Percentiles rank a stretch among this genome's conserved stretches.
phyloP scores from a whole-genome alignment of 1,140 invertebrate species.

The Drosophila kanapiae region DNA sequence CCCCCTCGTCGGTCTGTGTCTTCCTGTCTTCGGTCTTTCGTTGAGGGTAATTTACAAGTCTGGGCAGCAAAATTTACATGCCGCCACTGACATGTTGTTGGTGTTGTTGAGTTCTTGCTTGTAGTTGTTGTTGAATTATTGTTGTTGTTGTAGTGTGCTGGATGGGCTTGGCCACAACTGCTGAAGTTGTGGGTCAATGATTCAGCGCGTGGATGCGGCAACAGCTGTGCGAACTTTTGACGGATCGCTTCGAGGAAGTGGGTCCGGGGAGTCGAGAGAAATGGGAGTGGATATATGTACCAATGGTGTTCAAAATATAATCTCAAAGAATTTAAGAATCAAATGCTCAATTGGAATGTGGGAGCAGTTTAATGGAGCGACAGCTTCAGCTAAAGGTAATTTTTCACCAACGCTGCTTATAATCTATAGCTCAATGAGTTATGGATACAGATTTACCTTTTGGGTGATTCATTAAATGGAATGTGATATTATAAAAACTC shows the following conservation, averaged over 20 bases:
- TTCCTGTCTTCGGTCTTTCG: conserved; percentile 48
- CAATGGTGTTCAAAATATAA: conserved; percentile 12
- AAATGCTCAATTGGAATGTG: conserved; percentile 17
- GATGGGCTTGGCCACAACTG: conserved; percentile 51
- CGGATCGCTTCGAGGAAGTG: conserved; percentile 32
- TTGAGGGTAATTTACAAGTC: conserved; percentile 74
- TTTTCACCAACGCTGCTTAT: not conserved
- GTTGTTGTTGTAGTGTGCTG: conserved; percentile 11
- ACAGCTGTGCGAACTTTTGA: conserved; percentile 69
- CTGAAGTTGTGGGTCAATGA: conserved; percentile 71
- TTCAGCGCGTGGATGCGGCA: conserved; percentile 63
- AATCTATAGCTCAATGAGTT: not conserved
- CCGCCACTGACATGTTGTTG: conserved; percentile 49
- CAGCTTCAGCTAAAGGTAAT: conserved; percentile 1
- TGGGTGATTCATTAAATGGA: conserved; percentile 2
- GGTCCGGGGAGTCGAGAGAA: conserved; percentile 2
- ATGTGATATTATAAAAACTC: not conserved
- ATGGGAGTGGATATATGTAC: conserved; percentile 35
- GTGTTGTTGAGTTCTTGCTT: conserved; percentile 22
- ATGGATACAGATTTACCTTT: not conserved
- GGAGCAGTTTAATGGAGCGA: conserved; percentile 8
- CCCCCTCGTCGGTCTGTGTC: not conserved
- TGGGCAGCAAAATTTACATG: conserved; percentile 66
- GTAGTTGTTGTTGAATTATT: conserved; percentile 22
- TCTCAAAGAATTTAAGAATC: not conserved